Evolutionary conservation across 2,797 vertebrate species (phyloP), one percentile per base, ranked within the genome.

Genomic region (Champsocephalus gunnari): DNA sequence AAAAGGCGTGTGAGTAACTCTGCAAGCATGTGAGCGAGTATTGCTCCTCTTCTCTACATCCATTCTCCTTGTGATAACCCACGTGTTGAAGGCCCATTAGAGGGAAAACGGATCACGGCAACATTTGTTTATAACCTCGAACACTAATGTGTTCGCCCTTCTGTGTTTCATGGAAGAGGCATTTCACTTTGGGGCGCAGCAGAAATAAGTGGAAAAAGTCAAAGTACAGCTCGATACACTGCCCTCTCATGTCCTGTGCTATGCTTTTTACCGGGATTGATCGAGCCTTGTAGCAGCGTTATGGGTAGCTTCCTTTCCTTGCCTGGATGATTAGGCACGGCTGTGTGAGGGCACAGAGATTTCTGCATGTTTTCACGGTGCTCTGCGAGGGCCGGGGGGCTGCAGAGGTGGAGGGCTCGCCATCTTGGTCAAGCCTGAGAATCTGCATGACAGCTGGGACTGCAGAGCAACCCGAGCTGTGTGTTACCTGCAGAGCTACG

Each of bases 281-380:
- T 88, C 44, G 3, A 84, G 56, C 71, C 85, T 79, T 64, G 62
- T 62, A 70, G 84, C 65, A 1, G 66, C 49, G 64, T 79, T 72
- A 82, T 9, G 32, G 66, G 34, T 68, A 64, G 75, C 78, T 87
- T 82, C 81, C 73, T 34, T 63, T 72, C 68, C 71, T 59, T 21
- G 55, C 76, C 84, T 80, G 77, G 75, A 47, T 58, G 87, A 90
- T 91, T 90, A 81, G 83, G 43, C 83, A 79, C 11, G 72, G 87
- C 59, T 4, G 79, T 68, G 79, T 60, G 70, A 84, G 85, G 0
- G 55, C 77, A 76, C 79, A 43, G 71, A 69, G 75, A 76, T 81
- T 84, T 81, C 74, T 85, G 76, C 79, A 89, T 83, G 68, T 89
- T 89, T 92, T 87, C 80, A 88, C 56, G 77, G 62, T 82, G 50